phyloP scores from a whole-genome alignment of 2,888 invertebrate genomes.

The Macrosoma leucophasiata region DNA sequence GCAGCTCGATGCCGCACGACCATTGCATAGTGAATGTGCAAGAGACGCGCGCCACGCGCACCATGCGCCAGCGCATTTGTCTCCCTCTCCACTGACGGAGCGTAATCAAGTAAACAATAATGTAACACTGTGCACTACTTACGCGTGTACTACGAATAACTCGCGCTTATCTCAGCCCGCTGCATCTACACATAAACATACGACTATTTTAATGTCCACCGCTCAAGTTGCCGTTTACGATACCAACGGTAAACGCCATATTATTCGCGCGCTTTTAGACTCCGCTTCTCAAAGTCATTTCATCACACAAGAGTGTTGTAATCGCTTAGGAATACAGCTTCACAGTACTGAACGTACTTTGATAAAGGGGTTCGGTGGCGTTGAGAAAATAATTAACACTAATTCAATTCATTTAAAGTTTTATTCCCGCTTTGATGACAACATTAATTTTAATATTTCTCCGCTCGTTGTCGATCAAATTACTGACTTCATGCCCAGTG shows the following conservation, averaged over 20 bases:
- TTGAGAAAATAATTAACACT: constrained; percentile 7
- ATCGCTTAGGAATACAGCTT: constrained; percentile 9
- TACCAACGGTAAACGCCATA: constrained; percentile 4
- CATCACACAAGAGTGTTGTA: constrained; percentile 10
- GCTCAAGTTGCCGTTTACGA: constrained; percentile 9
- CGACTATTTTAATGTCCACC: constrained; percentile 9
- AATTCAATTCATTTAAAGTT: constrained; percentile 8
- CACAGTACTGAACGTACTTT: neutral
- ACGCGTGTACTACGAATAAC: neutral
- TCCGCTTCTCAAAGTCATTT: constrained; percentile 17
- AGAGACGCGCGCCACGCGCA: neutral
- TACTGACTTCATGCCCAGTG: constrained; percentile 16
- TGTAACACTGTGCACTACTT: constrained; percentile 2
- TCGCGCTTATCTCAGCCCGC: neutral
- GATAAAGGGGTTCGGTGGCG: constrained; percentile 17
- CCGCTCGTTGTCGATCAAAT: constrained; percentile 17
- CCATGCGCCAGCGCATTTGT: no score
- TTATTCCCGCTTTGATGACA: constrained; percentile 15
- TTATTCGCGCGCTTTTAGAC: constrained; percentile 16
- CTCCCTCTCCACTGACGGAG: no score
- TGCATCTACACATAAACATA: neutral
- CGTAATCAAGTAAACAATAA: no score
- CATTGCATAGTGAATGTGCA: neutral
- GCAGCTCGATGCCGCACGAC: neutral
- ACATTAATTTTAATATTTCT: constrained; percentile 11